These are phyloP conservation scores for Schizothorax lantsangensis DNA, from an alignment of 2,797 vertebrate species.

Conservation along the genomic window DNA sequence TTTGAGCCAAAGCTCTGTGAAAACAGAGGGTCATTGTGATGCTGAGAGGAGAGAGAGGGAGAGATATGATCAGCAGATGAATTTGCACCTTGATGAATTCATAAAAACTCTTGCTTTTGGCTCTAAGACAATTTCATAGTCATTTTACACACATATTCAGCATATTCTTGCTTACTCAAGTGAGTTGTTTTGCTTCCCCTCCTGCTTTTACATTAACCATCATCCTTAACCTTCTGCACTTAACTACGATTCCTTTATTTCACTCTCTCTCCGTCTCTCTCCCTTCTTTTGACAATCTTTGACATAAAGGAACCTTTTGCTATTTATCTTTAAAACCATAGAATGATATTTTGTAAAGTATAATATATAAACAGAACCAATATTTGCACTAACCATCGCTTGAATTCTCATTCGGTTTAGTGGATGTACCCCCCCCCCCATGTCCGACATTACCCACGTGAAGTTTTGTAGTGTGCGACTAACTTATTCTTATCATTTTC, in stretches of 20 bases:
- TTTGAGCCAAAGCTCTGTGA: slow-evolving; percentile 52
- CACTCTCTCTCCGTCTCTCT: slow-evolving; percentile 55
- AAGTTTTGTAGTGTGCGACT: slow-evolving; percentile 44
- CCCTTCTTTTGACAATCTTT: slow-evolving; percentile 75
- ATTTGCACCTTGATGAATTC: slow-evolving; percentile 33
- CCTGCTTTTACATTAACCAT: neutral
- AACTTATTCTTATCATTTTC: slow-evolving; percentile 10
- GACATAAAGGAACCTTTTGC: slow-evolving; percentile 59
- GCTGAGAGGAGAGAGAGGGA: slow-evolving; percentile 66
- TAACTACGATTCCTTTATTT: slow-evolving; percentile 24
- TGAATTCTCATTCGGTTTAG: slow-evolving; percentile 33
- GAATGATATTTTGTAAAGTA: slow-evolving; percentile 52
- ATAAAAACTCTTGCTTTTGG: slow-evolving; percentile 14
- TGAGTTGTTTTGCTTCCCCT: slow-evolving; percentile 38
- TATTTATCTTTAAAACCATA: slow-evolving; percentile 50
- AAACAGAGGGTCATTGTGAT: slow-evolving; percentile 44
- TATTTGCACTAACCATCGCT: slow-evolving; percentile 54
- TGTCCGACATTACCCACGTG: slow-evolving; percentile 14
- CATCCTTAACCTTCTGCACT: slow-evolving; percentile 32
- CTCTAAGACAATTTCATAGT: slow-evolving; percentile 29
- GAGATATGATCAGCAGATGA: slow-evolving; percentile 60
- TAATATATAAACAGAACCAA: slow-evolving; percentile 47
- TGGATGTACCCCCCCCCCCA: neutral
- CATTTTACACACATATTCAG: slow-evolving; percentile 40
- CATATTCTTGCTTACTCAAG: slow-evolving; percentile 50